Percentiles rank a stretch among this genome's conserved stretches.
Conservation (phyloP, 2,797 vertebrate genomes). For the Oreochromis grahami region DNA sequence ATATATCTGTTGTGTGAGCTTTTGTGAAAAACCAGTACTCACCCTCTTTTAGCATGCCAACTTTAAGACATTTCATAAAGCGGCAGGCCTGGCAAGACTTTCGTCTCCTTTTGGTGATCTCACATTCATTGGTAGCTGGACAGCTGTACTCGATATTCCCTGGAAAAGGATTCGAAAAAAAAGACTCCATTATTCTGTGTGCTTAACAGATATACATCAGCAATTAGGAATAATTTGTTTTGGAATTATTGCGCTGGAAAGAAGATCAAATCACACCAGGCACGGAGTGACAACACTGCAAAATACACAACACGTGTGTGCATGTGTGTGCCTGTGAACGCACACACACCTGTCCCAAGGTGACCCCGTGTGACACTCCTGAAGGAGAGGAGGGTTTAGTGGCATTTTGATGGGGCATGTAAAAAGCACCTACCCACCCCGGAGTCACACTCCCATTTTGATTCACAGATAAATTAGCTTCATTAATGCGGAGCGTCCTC, state of each 20-base stretch:
- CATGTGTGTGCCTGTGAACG: background rate
- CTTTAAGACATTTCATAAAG: slow-evolving; percentile 99
- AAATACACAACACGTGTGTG: background rate
- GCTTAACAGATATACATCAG: background rate
- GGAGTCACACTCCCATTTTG: slow-evolving; percentile 52
- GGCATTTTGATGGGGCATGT: slow-evolving; percentile 69
- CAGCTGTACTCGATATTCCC: slow-evolving; percentile 99
- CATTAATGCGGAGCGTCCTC: slow-evolving; percentile 63
- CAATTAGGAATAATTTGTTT: background rate
- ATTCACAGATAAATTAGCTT: slow-evolving; percentile 72
- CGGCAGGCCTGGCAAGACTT: slow-evolving; percentile 99
- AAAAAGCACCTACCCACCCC: slow-evolving; percentile 50
- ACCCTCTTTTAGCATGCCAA: slow-evolving; percentile 99
- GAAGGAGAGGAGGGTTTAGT: slow-evolving; percentile 65
- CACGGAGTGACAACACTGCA: background rate
- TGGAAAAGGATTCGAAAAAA: slow-evolving; percentile 54
- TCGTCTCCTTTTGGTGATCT: slow-evolving; percentile 98
- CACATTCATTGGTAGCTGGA: slow-evolving; percentile 97
- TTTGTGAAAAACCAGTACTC: slow-evolving; percentile 47
- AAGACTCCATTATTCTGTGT: background rate
- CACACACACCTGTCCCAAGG: slow-evolving; percentile 60
- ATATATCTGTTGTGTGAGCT: background rate
- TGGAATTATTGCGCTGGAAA: background rate
- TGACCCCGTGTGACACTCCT: slow-evolving; percentile 56
- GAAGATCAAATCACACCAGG: background rate